Percentiles rank a stretch among this genome's conserved stretches.
Evolutionary conservation across 2,888 invertebrate species (phyloP).

Genomic region (Chrysolina haemoptera): DNA sequence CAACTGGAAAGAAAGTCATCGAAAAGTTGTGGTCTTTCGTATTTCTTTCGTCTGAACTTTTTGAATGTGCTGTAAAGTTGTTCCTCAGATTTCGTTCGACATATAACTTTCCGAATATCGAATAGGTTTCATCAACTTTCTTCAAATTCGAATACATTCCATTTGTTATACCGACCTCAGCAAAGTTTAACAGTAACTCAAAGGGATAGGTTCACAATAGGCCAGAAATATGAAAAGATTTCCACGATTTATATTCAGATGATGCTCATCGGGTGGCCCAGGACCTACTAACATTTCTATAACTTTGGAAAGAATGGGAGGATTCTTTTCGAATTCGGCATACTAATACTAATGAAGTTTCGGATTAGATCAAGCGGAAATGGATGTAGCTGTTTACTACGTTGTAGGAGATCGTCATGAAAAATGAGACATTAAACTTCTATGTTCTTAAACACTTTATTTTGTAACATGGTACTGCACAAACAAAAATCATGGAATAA

Average conservation of each 20-base stretch:
- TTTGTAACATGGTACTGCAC: no score
- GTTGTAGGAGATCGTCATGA: no score
- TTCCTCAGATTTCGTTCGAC: slow-evolving; percentile 7
- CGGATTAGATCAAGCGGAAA: no score
- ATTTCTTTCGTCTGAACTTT: slow-evolving; percentile 35
- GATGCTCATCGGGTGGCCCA: not conserved
- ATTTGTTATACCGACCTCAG: slow-evolving; percentile 37
- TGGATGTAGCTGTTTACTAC: no score
- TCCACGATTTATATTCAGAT: not conserved
- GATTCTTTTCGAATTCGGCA: no score
- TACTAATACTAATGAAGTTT: no score
- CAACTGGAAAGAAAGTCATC: slow-evolving; percentile 31
- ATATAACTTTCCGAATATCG: slow-evolving; percentile 49
- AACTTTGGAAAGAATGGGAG: no score
- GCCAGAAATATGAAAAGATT: slow-evolving; percentile 9
- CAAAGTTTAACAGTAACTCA: slow-evolving; percentile 37
- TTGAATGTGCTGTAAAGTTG: slow-evolving; percentile 30
- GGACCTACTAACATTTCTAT: no score
- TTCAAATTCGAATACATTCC: slow-evolving; percentile 52
- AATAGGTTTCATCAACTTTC: slow-evolving; percentile 47
- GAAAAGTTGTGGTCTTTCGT: slow-evolving; percentile 44
- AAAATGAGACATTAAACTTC: no score
- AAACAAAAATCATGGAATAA: no score
- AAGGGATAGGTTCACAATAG: slow-evolving; percentile 7
- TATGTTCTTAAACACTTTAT: no score